Conservation (phyloP, 2,888 invertebrate genomes). For the Zonitis immaculata region DNA sequence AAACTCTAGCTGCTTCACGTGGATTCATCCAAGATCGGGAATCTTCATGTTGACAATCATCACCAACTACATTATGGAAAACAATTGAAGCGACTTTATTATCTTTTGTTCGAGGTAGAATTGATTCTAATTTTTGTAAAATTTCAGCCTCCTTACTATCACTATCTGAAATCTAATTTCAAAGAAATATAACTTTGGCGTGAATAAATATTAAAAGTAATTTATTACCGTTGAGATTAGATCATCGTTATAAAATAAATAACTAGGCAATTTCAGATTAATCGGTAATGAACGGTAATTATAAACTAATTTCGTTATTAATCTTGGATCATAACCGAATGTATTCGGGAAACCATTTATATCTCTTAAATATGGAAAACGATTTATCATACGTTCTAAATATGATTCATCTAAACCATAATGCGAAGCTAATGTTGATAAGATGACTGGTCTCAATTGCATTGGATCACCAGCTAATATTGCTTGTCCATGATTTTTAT, state of each 20-base stretch:
- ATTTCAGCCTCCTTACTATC: constrained; percentile 49
- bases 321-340: constrained; percentile 70
- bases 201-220: too few species aligned
- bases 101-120: constrained; percentile 40
- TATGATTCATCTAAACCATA: constrained; percentile 71
- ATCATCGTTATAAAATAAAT: constrained; percentile 79
- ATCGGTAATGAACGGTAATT: constrained; percentile 84
- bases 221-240: constrained; percentile 60
- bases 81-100: constrained; percentile 55
- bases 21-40: constrained; percentile 90
- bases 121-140: constrained; percentile 40
- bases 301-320: constrained; percentile 78
- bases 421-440: constrained; percentile 58
- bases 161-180: constrained; percentile 41
- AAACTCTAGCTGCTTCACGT: constrained; percentile 67
- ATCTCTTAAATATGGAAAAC: constrained; percentile 66
- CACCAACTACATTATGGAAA: constrained; percentile 68
- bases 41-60: constrained; percentile 65
- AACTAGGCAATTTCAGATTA: constrained; percentile 71
- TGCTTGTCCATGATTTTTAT: constrained; percentile 60
- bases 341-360: constrained; percentile 54
- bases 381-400: constrained; percentile 61
- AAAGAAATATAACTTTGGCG: too few species aligned
- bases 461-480: constrained; percentile 81
- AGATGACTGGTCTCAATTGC: constrained; percentile 82